These are phyloP conservation scores for Charadrius vociferus DNA, from an alignment of 2,113 vertebrate species.

Conservation along the genomic window DNA sequence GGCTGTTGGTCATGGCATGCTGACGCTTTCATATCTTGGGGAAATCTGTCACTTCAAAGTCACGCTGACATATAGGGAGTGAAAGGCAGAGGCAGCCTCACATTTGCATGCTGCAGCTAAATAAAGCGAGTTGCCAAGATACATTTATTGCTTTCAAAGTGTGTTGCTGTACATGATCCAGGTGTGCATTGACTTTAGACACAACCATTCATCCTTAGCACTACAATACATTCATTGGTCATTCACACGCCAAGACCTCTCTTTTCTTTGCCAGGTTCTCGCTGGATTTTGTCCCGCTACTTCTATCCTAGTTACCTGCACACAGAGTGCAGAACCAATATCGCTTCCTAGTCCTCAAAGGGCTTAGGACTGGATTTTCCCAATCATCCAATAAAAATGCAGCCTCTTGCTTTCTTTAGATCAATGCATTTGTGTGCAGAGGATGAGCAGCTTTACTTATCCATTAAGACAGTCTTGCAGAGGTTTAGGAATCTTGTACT, in stretches of 20 bases:
- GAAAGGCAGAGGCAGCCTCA: constrained; percentile 10
- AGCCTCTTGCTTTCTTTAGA: not conserved
- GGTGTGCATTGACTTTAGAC: not conserved
- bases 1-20: not conserved
- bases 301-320: not conserved
- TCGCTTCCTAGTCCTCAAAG: not conserved
- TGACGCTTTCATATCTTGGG: not conserved
- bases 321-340: not conserved
- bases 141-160: not conserved
- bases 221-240: not conserved
- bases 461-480: not conserved
- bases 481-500: not conserved
- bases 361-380: not conserved
- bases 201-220: not conserved
- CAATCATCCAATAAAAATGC: not conserved
- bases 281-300: not conserved
- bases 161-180: not conserved
- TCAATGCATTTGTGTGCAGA: not conserved
- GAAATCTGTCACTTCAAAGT: constrained; percentile 45
- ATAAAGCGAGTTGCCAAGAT: constrained; percentile 33
- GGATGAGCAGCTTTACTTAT: not conserved
- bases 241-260: not conserved
- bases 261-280: not conserved
- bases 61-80: not conserved
- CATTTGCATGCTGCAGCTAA: constrained; percentile 23